Evolutionary conservation across 1,140 invertebrate species (phyloP), one percentile per base, ranked within the genome.

Genomic region (Bombus superbus): DNA sequence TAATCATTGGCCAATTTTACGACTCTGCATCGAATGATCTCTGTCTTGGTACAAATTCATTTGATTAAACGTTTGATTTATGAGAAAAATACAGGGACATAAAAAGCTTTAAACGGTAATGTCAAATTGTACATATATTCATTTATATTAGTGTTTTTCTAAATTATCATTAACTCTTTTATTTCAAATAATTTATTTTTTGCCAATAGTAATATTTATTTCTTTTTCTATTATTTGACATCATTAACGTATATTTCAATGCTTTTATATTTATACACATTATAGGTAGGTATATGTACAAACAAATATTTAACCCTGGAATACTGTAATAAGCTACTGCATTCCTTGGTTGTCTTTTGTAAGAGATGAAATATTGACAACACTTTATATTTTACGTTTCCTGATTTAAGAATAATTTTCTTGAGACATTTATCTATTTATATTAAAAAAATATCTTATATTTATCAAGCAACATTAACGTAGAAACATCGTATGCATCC

Each of bases 1-100:
- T 74, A 71, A 80, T 35, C 35, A 53, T 68, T 75, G 25, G 42
- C 73, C 53, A 76, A 84, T 79, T 68, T 69, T 62, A 53, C 64
- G 53, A 32, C 25, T 59, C 15, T 81, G 83, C 75, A 81, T 89
- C 83, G 81, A 64, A 86, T 76, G 85, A 79, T 81, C 85, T 90
- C 86, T 44, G 75, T 79, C 79, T 79, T 86, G 25, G 79, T 53
- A 79, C 79, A 11, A 88, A 35, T 79, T 89, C 13, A 77, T 47
- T 44, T 78, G 25, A 15, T 42, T 1, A 25, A 44, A 78, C 2
- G 59, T 1, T 62, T 62, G 28, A 25, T 15, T 35, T 66, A 35
- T 32, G 6, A 35, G 13, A 32, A 66, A 35, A 32, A 66, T 66
- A 35, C 18, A 66, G 15, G 6, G 3, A 1, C 28, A n/a, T 62